Evolutionary conservation across 2,113 vertebrate species (phyloP), one percentile per base, ranked within the genome.

Genomic region (Triplophysa siluroides): DNA sequence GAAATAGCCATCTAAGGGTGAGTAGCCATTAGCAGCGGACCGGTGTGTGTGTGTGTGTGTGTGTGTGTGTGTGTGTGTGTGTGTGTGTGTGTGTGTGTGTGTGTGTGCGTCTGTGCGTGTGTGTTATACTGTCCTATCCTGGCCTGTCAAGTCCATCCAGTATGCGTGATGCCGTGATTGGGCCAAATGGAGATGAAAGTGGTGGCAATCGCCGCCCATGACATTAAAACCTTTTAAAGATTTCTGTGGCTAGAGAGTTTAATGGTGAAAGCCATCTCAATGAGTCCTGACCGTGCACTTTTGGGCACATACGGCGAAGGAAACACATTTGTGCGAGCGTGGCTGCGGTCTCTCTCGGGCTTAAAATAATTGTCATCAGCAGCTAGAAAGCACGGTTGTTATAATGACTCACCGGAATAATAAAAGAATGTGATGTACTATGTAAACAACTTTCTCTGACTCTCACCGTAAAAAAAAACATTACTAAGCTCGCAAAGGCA

Each of bases 181-280:
- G 86, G 79, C 86, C 88, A 86, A 91, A 91, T 88, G 85, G 84
- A 90, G 83, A 90, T 89, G 91, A 91, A 91, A 90, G 86, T 87
- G 80, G 19, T 47, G 56, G 82, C 86, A 92, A 92, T 92, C 90
- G 90, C 78, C 54, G 76, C 85, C 79, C 84, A 65, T 87, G 88
- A 88, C 88, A 90, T 87, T 92, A 91, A 89, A 91, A 86, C 86
- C 86, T 90, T 91, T 92, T 88, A 90, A 90, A 88, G 89, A 90
- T 92, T 91, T 86, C 81, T 84, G 78, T 86, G 83, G 10, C 56
- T 87, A 87, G 83, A 82, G 85, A 81, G 85, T 89, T 90, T 91
- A 87, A 85, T 88, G 78, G 83, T 64, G 85, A 80, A 82, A 83
- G 87, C 81, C 81, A 86, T 90, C 89, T 89, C 87, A 88, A 90